Conservation (phyloP, 2,797 vertebrate genomes). For the Podargus strigoides region DNA sequence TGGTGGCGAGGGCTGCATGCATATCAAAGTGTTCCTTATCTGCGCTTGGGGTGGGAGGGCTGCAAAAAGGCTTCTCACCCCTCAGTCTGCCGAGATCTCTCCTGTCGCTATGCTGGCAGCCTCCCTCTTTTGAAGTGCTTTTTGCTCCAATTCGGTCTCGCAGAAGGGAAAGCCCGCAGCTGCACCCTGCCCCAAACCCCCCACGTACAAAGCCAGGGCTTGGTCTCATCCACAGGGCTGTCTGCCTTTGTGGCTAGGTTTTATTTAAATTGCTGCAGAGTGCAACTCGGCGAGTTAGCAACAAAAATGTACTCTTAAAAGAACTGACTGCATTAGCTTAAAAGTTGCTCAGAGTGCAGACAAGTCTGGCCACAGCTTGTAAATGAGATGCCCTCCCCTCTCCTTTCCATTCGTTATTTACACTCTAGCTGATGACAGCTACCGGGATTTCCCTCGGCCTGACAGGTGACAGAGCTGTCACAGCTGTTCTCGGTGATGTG, state of each 20-base stretch:
- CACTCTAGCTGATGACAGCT: neutral
- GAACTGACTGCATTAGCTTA: neutral
- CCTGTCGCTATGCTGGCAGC: rapidly evolving
- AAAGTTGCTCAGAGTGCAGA: neutral
- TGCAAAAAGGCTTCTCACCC: neutral
- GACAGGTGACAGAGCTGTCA: neutral
- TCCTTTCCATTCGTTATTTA: neutral
- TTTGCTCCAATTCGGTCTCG: neutral
- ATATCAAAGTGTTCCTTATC: neutral
- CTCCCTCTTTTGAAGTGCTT: neutral
- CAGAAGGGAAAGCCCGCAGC: neutral
- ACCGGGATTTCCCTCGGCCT: neutral
- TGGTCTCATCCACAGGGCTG: neutral
- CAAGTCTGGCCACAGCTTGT: too few relatives aligned
- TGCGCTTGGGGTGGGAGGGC: neutral
- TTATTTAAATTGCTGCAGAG: neutral
- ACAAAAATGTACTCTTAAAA: neutral
- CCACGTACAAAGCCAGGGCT: neutral
- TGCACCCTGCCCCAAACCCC: neutral
- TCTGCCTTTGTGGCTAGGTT: neutral
- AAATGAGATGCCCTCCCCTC: neutral
- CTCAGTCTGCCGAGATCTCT: neutral
- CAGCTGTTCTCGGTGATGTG: neutral
- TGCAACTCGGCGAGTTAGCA: neutral
- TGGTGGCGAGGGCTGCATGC: neutral